phyloP scores from a whole-genome alignment of 2,797 vertebrate genomes.

The Falco cherrug region DNA sequence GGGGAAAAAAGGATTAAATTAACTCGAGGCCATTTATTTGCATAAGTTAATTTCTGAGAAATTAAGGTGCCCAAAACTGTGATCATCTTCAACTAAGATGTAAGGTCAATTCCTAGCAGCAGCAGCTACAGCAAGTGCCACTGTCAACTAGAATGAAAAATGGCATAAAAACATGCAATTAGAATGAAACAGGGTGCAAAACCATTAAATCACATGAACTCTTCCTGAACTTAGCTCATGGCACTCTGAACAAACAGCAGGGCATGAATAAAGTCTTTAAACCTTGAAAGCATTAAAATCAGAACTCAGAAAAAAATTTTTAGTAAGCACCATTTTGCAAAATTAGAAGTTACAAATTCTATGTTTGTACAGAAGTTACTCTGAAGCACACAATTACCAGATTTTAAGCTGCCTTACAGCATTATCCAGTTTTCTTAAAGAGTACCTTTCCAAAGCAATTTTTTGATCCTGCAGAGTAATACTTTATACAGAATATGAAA shows the following conservation, averaged over 20 bases:
- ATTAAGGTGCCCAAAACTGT: not conserved
- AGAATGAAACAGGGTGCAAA: not conserved
- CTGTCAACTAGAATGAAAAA: not conserved
- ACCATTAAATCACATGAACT: not conserved
- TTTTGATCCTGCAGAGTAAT: slow-evolving; percentile 7
- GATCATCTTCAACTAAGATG: not conserved
- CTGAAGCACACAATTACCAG: not conserved
- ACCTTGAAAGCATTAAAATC: not conserved
- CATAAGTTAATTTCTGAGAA: slow-evolving; percentile 1
- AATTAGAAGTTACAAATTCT: not conserved
- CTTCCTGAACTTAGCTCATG: not conserved
- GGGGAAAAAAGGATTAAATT: not conserved
- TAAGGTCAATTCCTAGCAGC: not conserved
- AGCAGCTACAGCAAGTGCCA: not conserved
- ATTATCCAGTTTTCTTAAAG: not conserved
- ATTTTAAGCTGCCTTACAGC: not conserved
- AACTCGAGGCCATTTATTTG: not conserved
- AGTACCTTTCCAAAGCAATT: not conserved
- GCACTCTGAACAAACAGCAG: not conserved
- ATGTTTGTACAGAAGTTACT: not conserved
- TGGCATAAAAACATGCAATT: not conserved
- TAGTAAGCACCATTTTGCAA: not conserved
- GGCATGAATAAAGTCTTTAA: not conserved
- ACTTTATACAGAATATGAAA: not conserved
- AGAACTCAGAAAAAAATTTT: not conserved